Base-by-base conservation (phyloP, 2,113 vertebrate genomes). In the Cyanocitta stelleri region DNA sequence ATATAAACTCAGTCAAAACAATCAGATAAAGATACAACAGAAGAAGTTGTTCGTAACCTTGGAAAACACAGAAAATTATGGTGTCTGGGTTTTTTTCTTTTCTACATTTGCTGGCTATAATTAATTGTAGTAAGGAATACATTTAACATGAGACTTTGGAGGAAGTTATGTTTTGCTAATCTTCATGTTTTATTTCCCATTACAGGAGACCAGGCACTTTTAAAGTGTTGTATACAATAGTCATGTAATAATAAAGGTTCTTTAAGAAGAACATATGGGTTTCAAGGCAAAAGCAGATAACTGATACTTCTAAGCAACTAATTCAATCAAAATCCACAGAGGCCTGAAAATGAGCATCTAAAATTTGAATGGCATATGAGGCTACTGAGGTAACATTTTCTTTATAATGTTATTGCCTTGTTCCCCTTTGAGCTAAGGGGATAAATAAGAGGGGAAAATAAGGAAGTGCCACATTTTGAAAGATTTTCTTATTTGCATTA, bases 401-500 rank as follows among this genome's bases (percentile, higher is more conserved):
- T 74, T 76, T 64, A 51, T 63, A 76, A 85, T 58, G 56, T 43
- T 59, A 83, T 83, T 86, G n/a, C 19, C 52, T 91, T 66, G 24
- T 61, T 94, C 21, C 4, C 7, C 32, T 54, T 41, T 41, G 46
- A 87, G 59, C 16, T 93, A 17, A 37, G 23, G n/a, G n/a, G 58
- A 37, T 26, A 78, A 89, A 80, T 41, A 18, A 32, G 22, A 48
- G 30, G 6, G 6, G 14, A 6, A 1, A 8, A 81, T 27, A 27
- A 78, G 46, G 15, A 26, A 59, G 43, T 41, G n/a, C 11, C 30
- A 52, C 30, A 67, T 81, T 87, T 86, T 91, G 56, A 82, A 91
- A 91, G 20, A 80, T 93, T 68, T 83, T 86, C 58, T 89, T 86
- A 39, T 56, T 71, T 89, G n/a, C 64, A 75, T 90, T 76, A 95